A percentile compares a stretch with the other conserved stretches of the same genome.
These are phyloP conservation scores for Mirounga angustirostris DNA, from an alignment of 2,113 vertebrate genomes.

Conservation along the genomic window DNA sequence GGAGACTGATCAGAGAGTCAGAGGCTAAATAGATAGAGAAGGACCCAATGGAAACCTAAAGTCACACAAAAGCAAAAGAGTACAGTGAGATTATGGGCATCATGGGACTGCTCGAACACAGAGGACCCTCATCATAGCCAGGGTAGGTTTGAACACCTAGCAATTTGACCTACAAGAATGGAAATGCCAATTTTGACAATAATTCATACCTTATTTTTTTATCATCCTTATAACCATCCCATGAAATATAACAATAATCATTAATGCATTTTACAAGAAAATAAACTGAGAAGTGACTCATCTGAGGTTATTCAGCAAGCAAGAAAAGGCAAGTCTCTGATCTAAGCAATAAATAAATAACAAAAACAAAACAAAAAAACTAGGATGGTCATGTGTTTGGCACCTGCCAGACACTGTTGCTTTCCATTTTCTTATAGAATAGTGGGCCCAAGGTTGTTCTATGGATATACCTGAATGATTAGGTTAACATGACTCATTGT, in stretches of 20 bases:
- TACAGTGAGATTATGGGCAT: background rate
- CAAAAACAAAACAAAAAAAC: background rate
- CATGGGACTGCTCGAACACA: background rate
- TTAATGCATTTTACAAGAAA: background rate
- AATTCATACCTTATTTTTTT: background rate
- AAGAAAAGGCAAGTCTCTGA: background rate
- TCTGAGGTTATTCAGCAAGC: background rate
- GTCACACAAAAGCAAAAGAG: background rate
- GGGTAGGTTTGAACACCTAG: background rate
- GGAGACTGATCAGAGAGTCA: background rate
- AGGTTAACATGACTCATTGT: background rate
- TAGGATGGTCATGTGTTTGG: background rate
- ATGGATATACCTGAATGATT: background rate
- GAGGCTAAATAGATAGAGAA: background rate
- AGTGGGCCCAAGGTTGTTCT: rapidly evolving
- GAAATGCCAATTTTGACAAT: background rate
- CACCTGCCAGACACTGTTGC: background rate
- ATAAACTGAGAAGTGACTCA: background rate
- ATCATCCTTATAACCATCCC: background rate
- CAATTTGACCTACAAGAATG: background rate
- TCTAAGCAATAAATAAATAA: background rate
- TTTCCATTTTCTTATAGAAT: background rate
- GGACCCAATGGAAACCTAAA: background rate
- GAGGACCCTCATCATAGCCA: rapidly evolving
- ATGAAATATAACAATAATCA: background rate